A percentile compares a stretch with the other conserved stretches of the same genome.
Evolutionary conservation across 2,113 vertebrate species (phyloP).

Genomic region (Grus americana): DNA sequence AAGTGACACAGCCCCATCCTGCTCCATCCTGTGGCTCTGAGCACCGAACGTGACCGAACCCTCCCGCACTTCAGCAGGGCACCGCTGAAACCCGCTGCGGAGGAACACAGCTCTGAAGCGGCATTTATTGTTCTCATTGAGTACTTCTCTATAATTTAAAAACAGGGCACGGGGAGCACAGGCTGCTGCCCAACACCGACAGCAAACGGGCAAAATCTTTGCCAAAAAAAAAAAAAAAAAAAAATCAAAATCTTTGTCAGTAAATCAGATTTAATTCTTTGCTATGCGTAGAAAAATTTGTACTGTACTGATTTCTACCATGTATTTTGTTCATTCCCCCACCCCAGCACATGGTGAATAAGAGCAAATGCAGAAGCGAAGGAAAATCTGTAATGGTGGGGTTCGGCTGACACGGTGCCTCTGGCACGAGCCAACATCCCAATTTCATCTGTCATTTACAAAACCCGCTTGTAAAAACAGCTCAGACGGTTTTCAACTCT

Average conservation of each 20-base stretch:
- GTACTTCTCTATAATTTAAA: neutral
- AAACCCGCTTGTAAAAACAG: neutral
- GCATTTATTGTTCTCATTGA: too few species aligned
- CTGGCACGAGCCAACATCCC: neutral
- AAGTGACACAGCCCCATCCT: neutral
- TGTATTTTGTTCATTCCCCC: neutral
- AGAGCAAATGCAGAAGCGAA: neutral
- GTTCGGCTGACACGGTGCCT: neutral
- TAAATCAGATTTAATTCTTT: neutral
- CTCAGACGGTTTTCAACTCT: neutral
- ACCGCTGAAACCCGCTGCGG: fast-evolving
- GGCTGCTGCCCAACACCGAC: neutral
- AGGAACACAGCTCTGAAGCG: neutral
- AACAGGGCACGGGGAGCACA: neutral
- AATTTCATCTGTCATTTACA: neutral
- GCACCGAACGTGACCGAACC: fast-evolving
- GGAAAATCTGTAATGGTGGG: fast-evolving
- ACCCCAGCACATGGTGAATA: neutral
- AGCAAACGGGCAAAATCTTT: neutral
- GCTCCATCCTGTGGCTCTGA: neutral
- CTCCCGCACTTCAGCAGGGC: neutral
- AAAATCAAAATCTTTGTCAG: neutral
- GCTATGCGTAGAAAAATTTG: fast-evolving
- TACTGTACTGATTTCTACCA: fast-evolving
- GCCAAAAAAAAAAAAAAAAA: neutral